Evolutionary conservation across 2,113 vertebrate species (phyloP).

Genomic region (Acinonyx jubatus): DNA sequence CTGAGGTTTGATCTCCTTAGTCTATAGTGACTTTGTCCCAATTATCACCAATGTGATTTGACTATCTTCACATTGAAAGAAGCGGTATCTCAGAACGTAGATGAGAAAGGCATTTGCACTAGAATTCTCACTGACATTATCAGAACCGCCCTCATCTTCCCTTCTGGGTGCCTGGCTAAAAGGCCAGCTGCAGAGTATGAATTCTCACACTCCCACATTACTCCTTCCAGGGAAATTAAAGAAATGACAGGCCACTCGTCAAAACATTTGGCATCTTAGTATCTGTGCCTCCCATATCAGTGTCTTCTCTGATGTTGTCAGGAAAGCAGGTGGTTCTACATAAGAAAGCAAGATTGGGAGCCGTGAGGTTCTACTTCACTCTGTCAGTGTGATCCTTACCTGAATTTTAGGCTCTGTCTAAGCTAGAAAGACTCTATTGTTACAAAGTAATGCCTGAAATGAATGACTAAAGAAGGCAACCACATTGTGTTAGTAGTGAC

Average conservation of each 20-base stretch:
- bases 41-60: background rate
- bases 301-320: slow-evolving; percentile 17
- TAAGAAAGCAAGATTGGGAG: background rate
- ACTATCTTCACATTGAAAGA: slow-evolving; percentile 8
- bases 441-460: background rate
- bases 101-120: background rate
- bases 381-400: background rate
- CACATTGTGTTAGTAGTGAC: background rate
- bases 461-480: background rate
- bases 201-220: slow-evolving; percentile 14
- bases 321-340: slow-evolving; percentile 40
- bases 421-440: background rate
- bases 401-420: background rate
- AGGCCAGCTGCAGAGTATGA: slow-evolving; percentile 28
- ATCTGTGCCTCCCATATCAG: background rate
- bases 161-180: slow-evolving; percentile 21
- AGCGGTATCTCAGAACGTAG: background rate
- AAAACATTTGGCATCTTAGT: slow-evolving; percentile 36
- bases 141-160: background rate
- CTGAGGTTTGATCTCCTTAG: background rate
- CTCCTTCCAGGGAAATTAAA: slow-evolving; percentile 62
- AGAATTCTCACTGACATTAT: slow-evolving; percentile 23
- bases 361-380: background rate
- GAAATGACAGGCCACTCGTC: slow-evolving; percentile 13
- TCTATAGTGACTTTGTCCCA: background rate